Evolutionary conservation across 2,113 vertebrate genomes (phyloP).

Genomic region (Anser brachyrhynchus): DNA sequence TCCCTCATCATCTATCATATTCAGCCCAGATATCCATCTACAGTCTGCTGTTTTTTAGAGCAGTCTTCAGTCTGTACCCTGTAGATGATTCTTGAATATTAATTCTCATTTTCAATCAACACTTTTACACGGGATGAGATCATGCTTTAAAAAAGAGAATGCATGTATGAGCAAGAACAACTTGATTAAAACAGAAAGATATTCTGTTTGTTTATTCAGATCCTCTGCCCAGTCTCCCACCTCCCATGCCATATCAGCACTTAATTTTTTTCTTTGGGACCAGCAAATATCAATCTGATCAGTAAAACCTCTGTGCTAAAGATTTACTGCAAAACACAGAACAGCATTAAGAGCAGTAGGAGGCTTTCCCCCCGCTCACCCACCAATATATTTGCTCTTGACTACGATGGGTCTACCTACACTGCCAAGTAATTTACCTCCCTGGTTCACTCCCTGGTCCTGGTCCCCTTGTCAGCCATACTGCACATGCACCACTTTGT

Average conservation of each 20-base stretch:
- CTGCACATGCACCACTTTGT: background rate
- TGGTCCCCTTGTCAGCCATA: background rate
- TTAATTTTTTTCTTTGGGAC: background rate
- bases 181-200: background rate
- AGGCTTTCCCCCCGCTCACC: background rate
- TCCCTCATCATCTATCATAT: background rate
- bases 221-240: background rate
- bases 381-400: background rate
- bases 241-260: background rate
- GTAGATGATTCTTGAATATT: background rate
- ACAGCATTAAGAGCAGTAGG: background rate
- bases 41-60: background rate
- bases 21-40: background rate
- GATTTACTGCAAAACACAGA: background rate
- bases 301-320: background rate
- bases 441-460: background rate
- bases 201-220: slow-evolving; percentile 28
- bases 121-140: slow-evolving; percentile 24
- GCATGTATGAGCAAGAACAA: slow-evolving; percentile 34
- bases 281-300: background rate
- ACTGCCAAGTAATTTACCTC: background rate
- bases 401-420: background rate
- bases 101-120: slow-evolving; percentile 43
- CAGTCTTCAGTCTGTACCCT: background rate
- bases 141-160: slow-evolving; percentile 4